Evolutionary conservation across 2,888 invertebrate species (phyloP).

Genomic region (Lamellibrachia columna): DNA sequence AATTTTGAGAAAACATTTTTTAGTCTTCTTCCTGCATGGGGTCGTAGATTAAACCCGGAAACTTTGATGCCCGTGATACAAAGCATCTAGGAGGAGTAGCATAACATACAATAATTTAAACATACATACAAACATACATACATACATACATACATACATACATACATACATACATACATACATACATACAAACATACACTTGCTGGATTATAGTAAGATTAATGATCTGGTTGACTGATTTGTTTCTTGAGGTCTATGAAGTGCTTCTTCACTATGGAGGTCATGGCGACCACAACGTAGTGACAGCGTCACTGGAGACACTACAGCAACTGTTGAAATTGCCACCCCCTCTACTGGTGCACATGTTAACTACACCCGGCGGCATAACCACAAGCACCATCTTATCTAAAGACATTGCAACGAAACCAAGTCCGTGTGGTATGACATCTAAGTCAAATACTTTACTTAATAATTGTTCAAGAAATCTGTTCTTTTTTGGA

Average conservation of each 20-base stretch:
- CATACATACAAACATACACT: too few relatives aligned
- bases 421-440: neutral
- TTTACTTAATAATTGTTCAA: neutral
- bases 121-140: too few relatives aligned
- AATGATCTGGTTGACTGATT: slow-evolving; percentile 25
- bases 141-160: too few relatives aligned
- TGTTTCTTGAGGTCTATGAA: slow-evolving; percentile 64
- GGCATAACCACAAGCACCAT: slow-evolving; percentile 60
- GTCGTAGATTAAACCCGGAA: too few relatives aligned
- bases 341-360: slow-evolving; percentile 70
- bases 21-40: too few relatives aligned
- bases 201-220: too few relatives aligned
- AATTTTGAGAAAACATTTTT: too few relatives aligned
- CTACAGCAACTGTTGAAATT: slow-evolving; percentile 74
- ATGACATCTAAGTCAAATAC: neutral
- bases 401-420: slow-evolving; percentile 1
- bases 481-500: too few relatives aligned
- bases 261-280: slow-evolving; percentile 68
- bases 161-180: too few relatives aligned
- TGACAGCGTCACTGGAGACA: slow-evolving; percentile 85
- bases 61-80: too few relatives aligned
- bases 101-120: too few relatives aligned
- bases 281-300: slow-evolving; percentile 84
- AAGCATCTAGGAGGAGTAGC: too few relatives aligned
- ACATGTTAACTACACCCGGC: slow-evolving; percentile 69